Evolutionary conservation across 2,797 vertebrate genomes (phyloP), one percentile per base, ranked within the genome.

Genomic region (Spea hammondii): DNA sequence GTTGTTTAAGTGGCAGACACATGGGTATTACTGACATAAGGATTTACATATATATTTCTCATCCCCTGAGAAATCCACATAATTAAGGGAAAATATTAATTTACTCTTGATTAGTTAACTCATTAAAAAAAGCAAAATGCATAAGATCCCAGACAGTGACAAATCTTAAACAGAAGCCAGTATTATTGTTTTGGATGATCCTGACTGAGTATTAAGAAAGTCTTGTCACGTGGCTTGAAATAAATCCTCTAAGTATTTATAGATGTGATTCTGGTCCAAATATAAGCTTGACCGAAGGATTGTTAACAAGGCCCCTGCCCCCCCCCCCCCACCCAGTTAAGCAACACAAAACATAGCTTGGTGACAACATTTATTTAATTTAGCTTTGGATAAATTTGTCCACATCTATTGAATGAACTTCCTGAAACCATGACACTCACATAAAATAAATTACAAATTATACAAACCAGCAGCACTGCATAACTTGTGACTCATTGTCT

Each of bases 81-180:
- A 79, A 79, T 75, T 79, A 75, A 79, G 69, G 44, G 32, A 70
- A 66, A 75, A 79, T 51, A 79, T 79, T 74, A 75, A 79, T 79
- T 79, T 75, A 70, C 49, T 57, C n/a, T 46, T 65, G 66, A n/a
- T 51, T 79, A 60, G 66, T 74, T 47, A 17, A 74, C 74, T 79
- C 32, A 32, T 76, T 69, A 44, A 73, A 69, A 59, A 62, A 62
- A 62, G 59, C 59, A 62, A 79, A 79, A 67, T 53, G 67, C 71
- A 74, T 74, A 70, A 50, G 66, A 46, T 7, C 66, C 66, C 78
- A 74, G 72, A 79, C 49, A 48, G 72, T 57, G 62, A 70, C 54
- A 62, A 60, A 51, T 47, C 65, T 54, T 14, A 65, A 55, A 70
- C 59, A 70, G 32, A 75, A 44, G 66, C 48, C 10, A 77, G 46